phyloP scores from a whole-genome alignment of 2,113 vertebrate genomes.

The Oncorhynchus nerka region DNA sequence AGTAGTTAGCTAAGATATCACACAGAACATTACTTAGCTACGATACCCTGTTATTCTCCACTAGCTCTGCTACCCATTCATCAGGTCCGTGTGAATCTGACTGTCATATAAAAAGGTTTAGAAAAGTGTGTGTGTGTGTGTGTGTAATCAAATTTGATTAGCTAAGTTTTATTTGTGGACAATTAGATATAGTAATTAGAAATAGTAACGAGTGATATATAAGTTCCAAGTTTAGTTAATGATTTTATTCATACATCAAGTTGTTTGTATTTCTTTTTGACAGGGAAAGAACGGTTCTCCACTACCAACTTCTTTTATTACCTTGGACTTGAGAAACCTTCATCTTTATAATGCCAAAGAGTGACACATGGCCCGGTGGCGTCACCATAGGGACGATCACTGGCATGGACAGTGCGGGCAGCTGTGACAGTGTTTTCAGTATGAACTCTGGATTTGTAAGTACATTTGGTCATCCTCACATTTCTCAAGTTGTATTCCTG shows the following conservation, averaged over 20 bases:
- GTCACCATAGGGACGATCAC: slow-evolving; percentile 64
- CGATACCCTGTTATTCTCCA: slow-evolving; percentile 13
- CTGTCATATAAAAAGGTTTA: neutral
- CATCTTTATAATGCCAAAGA: slow-evolving; percentile 78
- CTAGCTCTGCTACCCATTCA: slow-evolving; percentile 5
- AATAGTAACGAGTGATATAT: neutral
- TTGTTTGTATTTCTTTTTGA: neutral
- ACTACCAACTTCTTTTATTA: slow-evolving; percentile 7
- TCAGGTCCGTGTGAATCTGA: neutral
- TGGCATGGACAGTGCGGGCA: slow-evolving; percentile 73
- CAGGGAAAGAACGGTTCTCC: slow-evolving; percentile 27
- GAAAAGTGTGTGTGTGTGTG: neutral
- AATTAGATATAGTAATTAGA: too few relatives aligned
- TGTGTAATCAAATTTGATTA: too few relatives aligned
- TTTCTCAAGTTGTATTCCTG: neutral
- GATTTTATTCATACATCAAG: neutral
- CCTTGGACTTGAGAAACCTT: neutral
- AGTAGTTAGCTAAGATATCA: slow-evolving; percentile 31
- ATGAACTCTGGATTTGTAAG: slow-evolving; percentile 80
- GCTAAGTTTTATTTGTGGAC: too few relatives aligned
- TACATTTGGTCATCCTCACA: slow-evolving; percentile 29
- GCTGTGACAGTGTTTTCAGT: slow-evolving; percentile 84
- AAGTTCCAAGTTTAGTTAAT: neutral
- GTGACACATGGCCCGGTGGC: slow-evolving; percentile 78
- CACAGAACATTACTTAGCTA: slow-evolving; percentile 36